These are phyloP conservation scores for Notothenia rossii DNA, from an alignment of 2,113 vertebrate genomes.

Conservation along the genomic window DNA sequence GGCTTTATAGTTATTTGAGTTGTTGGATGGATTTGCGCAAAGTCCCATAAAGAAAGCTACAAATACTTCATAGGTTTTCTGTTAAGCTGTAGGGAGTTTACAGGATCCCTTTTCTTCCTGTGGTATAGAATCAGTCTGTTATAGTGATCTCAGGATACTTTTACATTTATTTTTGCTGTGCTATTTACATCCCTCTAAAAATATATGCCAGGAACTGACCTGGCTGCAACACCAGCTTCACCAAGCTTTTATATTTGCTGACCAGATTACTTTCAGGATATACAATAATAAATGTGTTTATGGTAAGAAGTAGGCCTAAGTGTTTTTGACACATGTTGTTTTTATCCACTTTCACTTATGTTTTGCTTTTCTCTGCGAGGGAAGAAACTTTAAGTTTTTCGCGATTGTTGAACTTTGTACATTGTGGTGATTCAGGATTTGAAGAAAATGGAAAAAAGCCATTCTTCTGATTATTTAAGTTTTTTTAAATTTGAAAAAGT, in stretches of 20 bases:
- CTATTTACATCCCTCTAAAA: constrained; percentile 81
- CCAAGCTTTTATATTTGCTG: constrained; percentile 45
- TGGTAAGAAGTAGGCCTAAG: background rate
- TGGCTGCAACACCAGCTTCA: constrained; percentile 9
- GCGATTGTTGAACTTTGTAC: too few relatives aligned
- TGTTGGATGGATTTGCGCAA: constrained; percentile 19
- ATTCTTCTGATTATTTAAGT: background rate
- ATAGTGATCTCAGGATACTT: constrained; percentile 65
- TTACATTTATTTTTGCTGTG: constrained; percentile 64
- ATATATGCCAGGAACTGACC: constrained; percentile 62
- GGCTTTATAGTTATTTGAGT: background rate
- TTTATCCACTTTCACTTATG: background rate
- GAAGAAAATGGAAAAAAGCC: background rate
- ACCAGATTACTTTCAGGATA: constrained; percentile 37
- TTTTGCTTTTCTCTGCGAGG: background rate
- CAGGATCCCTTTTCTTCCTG: constrained; percentile 40
- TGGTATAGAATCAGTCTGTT: constrained; percentile 52
- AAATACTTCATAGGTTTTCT: constrained; percentile 12
- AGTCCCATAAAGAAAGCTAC: constrained; percentile 1
- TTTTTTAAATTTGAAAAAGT: background rate
- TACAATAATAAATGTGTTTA: background rate
- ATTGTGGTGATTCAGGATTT: too few relatives aligned
- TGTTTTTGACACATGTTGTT: background rate
- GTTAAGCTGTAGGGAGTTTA: constrained; percentile 8
- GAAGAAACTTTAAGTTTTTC: background rate